phyloP scores from a whole-genome alignment of 2,113 vertebrate genomes.

The Xenus cinereus region DNA sequence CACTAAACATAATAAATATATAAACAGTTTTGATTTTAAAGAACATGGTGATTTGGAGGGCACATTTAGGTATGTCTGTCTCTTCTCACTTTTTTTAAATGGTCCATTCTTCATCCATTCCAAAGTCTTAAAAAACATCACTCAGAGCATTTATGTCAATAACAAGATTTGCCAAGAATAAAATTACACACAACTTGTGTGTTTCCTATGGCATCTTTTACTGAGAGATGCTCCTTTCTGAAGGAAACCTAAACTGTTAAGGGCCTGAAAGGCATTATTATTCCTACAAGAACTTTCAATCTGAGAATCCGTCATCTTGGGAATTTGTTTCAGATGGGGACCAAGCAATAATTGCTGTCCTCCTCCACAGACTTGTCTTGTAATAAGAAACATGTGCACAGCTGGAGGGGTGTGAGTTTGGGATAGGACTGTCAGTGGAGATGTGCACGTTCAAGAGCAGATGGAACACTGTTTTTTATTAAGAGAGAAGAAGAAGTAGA shows the following conservation, averaged over 20 bases:
- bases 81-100: not conserved
- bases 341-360: not conserved
- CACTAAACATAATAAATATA: not conserved
- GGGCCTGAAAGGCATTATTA: constrained; percentile 27
- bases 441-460: constrained; percentile 45
- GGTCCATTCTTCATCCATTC: not conserved
- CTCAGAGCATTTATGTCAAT: not conserved
- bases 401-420: constrained; percentile 24
- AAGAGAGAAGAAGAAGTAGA: constrained; percentile 35
- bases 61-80: not conserved
- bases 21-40: not conserved
- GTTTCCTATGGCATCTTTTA: not conserved
- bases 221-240: not conserved
- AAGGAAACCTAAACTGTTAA: constrained; percentile 29
- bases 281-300: constrained; percentile 51
- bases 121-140: not conserved
- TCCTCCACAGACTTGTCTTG: constrained; percentile 8
- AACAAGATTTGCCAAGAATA: not conserved
- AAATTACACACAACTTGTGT: not conserved
- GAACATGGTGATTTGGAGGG: not conserved
- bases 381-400: constrained; percentile 56
- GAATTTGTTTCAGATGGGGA: constrained; percentile 58
- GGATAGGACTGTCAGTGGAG: not conserved
- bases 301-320: constrained; percentile 50
- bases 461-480: constrained; percentile 61